These are phyloP conservation scores for Hippolais icterina DNA, from an alignment of 2,113 vertebrate genomes.

Conservation along the genomic window DNA sequence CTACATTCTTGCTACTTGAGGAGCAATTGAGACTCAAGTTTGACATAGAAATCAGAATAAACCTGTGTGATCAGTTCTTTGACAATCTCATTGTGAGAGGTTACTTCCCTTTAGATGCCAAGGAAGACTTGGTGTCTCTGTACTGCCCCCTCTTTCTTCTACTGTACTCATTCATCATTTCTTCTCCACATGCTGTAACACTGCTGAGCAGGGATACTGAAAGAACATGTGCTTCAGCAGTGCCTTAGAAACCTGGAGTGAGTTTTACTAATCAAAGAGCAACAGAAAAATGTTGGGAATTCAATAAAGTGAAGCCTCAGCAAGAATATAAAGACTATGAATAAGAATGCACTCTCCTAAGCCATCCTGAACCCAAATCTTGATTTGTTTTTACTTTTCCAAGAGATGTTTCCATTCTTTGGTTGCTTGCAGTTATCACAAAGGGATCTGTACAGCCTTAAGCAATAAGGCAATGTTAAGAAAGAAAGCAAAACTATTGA, in stretches of 20 bases:
- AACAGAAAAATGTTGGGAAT: background rate
- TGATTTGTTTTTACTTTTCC: constrained; percentile 45
- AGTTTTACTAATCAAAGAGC: background rate
- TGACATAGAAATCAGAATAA: background rate
- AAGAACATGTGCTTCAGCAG: background rate
- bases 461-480: background rate
- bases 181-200: background rate
- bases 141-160: background rate
- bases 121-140: background rate
- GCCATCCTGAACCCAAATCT: background rate
- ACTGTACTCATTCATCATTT: background rate
- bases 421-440: constrained; percentile 6
- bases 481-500: constrained; percentile 26
- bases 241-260: background rate
- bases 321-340: constrained; percentile 25
- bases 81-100: background rate
- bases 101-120: background rate
- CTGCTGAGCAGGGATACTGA: background rate
- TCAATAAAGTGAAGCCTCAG: constrained; percentile 15
- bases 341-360: constrained; percentile 14
- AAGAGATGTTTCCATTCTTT: constrained; percentile 54
- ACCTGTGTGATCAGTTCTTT: background rate
- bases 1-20: background rate
- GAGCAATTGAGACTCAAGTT: background rate
- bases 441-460: background rate